These are phyloP conservation scores for Aphidoletes aphidimyza DNA, from an alignment of 2,888 invertebrate genomes.

Conservation along the genomic window DNA sequence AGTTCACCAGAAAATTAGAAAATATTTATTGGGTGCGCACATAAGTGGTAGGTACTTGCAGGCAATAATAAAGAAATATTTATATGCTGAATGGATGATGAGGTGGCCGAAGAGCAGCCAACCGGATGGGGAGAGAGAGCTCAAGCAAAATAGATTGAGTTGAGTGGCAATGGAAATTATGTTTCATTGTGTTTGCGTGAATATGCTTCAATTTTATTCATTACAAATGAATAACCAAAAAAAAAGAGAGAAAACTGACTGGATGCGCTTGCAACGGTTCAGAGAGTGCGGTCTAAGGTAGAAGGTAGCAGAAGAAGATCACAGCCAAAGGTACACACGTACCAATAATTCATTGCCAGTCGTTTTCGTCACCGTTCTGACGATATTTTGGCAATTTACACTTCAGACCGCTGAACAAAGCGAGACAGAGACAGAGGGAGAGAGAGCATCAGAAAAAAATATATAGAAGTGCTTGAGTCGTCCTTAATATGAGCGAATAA, in stretches of 20 bases:
- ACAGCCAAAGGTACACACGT: neutral
- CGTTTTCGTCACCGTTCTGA: constrained; percentile 2
- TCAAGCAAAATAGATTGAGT: neutral
- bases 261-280: neutral
- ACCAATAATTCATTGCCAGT: neutral
- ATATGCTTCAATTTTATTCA: constrained; percentile 36
- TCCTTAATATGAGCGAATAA: neutral
- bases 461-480: neutral
- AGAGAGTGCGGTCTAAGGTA: neutral
- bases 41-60: constrained; percentile 6
- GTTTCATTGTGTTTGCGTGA: neutral
- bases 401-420: neutral
- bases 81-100: neutral
- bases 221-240: constrained; percentile 10
- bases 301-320: neutral
- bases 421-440: neutral
- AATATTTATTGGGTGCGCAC: constrained; percentile 23
- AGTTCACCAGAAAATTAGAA: constrained; percentile 36
- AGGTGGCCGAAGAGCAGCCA: neutral
- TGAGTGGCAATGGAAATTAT: neutral
- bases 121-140: neutral
- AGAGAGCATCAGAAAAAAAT: neutral
- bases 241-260: no score
- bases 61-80: constrained; percentile 40
- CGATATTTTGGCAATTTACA: constrained; percentile 1